These are phyloP conservation scores for Melanaphis sacchari DNA, from an alignment of 1,140 invertebrate species.

Conservation along the genomic window DNA sequence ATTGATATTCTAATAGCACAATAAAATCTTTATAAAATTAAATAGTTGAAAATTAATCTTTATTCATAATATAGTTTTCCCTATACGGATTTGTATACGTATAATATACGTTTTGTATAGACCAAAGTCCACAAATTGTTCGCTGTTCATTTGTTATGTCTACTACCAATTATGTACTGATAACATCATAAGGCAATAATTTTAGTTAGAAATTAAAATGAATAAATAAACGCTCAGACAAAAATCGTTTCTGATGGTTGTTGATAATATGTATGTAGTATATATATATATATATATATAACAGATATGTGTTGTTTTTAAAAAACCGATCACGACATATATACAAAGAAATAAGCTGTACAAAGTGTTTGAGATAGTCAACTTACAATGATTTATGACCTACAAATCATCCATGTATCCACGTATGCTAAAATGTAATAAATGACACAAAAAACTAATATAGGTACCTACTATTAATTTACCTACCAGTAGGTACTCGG, in stretches of 20 bases:
- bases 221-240: not conserved
- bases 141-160: not conserved
- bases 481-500: not conserved
- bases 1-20: not conserved
- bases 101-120: not conserved
- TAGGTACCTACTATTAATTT: not conserved
- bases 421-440: not conserved
- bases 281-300: not conserved
- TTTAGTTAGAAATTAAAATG: not conserved
- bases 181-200: not conserved
- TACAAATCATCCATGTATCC: not conserved
- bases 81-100: not conserved
- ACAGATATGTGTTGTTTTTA: not conserved
- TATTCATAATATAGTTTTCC: not conserved
- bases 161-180: not conserved
- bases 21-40: not conserved
- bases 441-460: not conserved
- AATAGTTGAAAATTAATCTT: not conserved
- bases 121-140: not conserved
- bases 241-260: not conserved
- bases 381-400: not conserved
- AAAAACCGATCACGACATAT: not conserved
- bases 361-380: not conserved
- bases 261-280: not conserved
- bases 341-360: not conserved